Evolutionary conservation across 2,888 invertebrate species (phyloP), one percentile per base, ranked within the genome.

Genomic region (Pachycephus smyrnensis): DNA sequence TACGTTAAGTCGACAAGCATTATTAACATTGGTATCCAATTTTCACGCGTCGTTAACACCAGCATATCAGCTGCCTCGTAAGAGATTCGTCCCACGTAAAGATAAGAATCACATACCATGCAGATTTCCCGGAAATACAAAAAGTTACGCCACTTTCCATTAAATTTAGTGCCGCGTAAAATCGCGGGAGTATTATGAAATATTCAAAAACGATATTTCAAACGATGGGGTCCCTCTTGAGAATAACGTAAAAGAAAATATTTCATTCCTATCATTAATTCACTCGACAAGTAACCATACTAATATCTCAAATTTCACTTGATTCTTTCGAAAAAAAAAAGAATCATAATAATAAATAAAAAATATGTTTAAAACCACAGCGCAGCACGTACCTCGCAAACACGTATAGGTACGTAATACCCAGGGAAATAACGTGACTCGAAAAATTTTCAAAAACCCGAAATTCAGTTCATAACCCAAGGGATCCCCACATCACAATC

Each of bases 1-100:
- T 23, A 40, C 75, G 15, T 75, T 75, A 75, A 75, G 36, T 55
- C n/a, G 35, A 32, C 11, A 55, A 75, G 75, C 36, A 75, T 75
- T 75, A 37, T 75, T 75, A 74, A 55, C 15, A 31, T 75, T n/a
- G 36, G 15, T 36, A n/a, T 55, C 36, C 40, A 40, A 55, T 75
- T 75, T 55, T 36, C 36, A 35, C 55, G 31, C 75, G 55, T 55
- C 36, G 75, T 75, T 75, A 55, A 9, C 55, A 23, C 9, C 55
- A 55, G 55, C 55, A 23, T 55, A 55, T 55, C 55, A 55, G 9
- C 55, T 55, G 23, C 9, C 23, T 55, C 55, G 23, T 23, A 23
- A 55, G 23, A 55, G 23, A 55, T 55, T 23, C 55, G 1, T 23
- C 55, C 23, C 55, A 23, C 9, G 55, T 55, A 23, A 23, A 55